These are phyloP conservation scores for Agriopis leucophaearia DNA, from an alignment of 2,888 invertebrate species.

Conservation along the genomic window DNA sequence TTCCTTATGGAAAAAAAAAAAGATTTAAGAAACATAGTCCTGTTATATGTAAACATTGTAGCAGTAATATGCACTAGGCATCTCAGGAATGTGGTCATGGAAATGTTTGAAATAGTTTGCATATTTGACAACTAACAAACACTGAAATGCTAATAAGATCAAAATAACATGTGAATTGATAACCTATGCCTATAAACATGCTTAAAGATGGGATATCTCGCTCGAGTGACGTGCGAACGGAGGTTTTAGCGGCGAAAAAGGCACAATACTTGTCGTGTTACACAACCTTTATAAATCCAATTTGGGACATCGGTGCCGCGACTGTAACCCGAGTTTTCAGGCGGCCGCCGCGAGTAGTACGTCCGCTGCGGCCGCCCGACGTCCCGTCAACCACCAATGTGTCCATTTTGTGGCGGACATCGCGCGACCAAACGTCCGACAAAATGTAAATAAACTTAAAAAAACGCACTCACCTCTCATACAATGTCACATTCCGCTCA, in stretches of 20 bases:
- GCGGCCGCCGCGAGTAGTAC: slow-evolving; percentile 57
- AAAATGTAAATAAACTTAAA: slow-evolving; percentile 82
- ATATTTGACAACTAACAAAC: slow-evolving; percentile 35
- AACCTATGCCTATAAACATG: slow-evolving; percentile 46
- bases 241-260: slow-evolving; percentile 26
- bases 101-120: slow-evolving; percentile 38
- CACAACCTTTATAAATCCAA: slow-evolving; percentile 68
- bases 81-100: slow-evolving; percentile 34
- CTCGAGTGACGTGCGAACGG: slow-evolving; percentile 32
- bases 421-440: slow-evolving; percentile 64
- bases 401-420: slow-evolving; percentile 77
- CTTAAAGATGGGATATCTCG: slow-evolving; percentile 37
- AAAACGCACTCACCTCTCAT: slow-evolving; percentile 81
- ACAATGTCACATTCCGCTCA: slow-evolving; percentile 87
- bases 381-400: slow-evolving; percentile 71
- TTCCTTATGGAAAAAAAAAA: background rate
- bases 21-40: background rate
- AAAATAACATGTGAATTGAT: slow-evolving; percentile 45
- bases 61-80: slow-evolving; percentile 21
- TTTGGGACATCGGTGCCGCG: slow-evolving; percentile 47
- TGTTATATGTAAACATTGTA: background rate
- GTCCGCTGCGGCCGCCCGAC: slow-evolving; percentile 65
- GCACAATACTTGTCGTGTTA: slow-evolving; percentile 59
- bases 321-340: slow-evolving; percentile 56
- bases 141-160: slow-evolving; percentile 47